Conservation (phyloP, 2,797 vertebrate species). For the Gallirallus australis region DNA sequence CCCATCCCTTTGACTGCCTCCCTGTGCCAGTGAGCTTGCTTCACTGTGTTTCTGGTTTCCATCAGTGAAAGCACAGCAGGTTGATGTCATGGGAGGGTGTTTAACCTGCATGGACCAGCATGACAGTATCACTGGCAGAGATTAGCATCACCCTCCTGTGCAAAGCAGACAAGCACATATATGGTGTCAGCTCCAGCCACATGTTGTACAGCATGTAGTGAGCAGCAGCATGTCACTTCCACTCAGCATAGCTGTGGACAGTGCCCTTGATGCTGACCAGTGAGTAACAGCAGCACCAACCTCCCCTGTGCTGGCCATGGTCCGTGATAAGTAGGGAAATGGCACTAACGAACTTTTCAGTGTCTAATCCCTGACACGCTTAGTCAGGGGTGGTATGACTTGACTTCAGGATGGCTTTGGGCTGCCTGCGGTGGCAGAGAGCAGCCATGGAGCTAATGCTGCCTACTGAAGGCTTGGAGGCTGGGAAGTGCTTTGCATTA, state of each 20-base stretch:
- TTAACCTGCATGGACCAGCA: neutral
- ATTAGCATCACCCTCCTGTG: neutral
- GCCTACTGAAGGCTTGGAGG: neutral
- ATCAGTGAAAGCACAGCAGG: neutral
- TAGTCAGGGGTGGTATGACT: neutral
- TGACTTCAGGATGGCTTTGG: neutral
- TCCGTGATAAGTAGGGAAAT: neutral
- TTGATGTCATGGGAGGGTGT: neutral
- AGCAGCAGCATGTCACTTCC: neutral
- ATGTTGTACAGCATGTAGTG: rapidly evolving
- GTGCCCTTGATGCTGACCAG: neutral
- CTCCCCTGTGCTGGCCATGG: rapidly evolving
- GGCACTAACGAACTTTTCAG: neutral
- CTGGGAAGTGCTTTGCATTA: neutral
- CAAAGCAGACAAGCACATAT: neutral
- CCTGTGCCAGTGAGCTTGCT: rapidly evolving
- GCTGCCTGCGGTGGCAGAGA: neutral
- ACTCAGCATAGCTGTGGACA: neutral
- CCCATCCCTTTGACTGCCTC: neutral
- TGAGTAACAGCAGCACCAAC: rapidly evolving
- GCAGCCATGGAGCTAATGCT: neutral
- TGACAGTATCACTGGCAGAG: neutral
- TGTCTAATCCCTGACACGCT: neutral
- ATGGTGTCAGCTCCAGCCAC: neutral
- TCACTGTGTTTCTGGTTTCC: rapidly evolving